Percentiles rank a stretch among this genome's conserved stretches.
These are phyloP conservation scores for Ahaetulla prasina DNA, from an alignment of 2,113 vertebrate genomes.

Conservation along the genomic window DNA sequence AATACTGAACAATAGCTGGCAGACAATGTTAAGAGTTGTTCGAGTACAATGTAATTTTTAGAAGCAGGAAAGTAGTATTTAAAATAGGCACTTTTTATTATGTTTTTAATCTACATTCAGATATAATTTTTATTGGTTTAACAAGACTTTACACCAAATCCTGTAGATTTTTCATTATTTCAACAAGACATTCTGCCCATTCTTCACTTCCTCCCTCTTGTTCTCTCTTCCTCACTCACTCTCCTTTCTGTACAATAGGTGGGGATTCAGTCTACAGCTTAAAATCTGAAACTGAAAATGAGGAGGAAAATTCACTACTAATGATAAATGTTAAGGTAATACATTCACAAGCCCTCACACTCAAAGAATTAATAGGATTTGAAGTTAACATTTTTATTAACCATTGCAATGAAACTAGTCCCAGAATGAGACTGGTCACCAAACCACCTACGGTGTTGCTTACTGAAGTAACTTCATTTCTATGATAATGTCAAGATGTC, in stretches of 20 bases:
- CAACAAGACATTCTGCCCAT: neutral
- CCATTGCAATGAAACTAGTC: neutral
- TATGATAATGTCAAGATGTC: neutral
- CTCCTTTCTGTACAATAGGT: neutral
- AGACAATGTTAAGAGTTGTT: neutral
- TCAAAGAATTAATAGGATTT: neutral
- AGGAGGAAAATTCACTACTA: neutral
- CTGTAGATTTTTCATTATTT: neutral
- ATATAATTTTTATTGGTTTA: neutral
- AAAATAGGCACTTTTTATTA: neutral
- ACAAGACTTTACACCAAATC: neutral
- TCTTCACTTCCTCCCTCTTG: neutral
- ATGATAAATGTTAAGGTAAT: neutral
- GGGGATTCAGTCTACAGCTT: neutral
- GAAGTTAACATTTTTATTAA: neutral
- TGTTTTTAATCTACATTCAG: neutral
- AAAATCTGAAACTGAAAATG: neutral
- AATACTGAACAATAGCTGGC: constrained; percentile 5
- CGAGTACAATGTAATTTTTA: neutral
- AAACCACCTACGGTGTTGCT: no score
- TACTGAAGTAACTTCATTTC: neutral
- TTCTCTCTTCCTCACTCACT: neutral
- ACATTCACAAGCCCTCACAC: neutral
- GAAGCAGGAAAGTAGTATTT: neutral
- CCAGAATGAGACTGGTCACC: neutral